Percentiles rank a stretch among this genome's conserved stretches.
Evolutionary conservation across 1,140 invertebrate genomes (phyloP).

Genomic region (Drosophila obscura): DNA sequence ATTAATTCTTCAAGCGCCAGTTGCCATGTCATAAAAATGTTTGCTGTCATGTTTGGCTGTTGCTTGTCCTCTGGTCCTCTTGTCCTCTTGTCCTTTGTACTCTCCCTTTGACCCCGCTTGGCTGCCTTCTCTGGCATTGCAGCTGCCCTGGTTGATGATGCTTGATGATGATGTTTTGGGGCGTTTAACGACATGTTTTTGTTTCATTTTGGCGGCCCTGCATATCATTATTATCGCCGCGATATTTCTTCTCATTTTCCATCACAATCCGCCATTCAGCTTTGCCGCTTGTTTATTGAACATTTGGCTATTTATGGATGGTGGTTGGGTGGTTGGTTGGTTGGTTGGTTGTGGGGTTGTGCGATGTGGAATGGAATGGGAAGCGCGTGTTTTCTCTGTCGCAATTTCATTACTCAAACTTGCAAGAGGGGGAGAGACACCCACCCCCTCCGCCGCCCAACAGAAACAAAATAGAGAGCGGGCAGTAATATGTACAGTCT

Average conservation of each 20-base stretch:
- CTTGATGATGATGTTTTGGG: conserved; percentile 26
- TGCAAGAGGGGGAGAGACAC: conserved; percentile 8
- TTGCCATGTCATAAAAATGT: conserved; percentile 78
- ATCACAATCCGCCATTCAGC: conserved; percentile 35
- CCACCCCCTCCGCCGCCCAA: neutral
- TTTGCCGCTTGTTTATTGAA: conserved; percentile 67
- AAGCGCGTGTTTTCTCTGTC: conserved; percentile 53
- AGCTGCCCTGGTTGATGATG: conserved; percentile 20
- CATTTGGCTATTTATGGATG: conserved; percentile 67
- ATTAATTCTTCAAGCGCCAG: conserved; percentile 81
- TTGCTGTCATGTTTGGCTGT: conserved; percentile 64
- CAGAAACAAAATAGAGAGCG: neutral
- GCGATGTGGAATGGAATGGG: conserved; percentile 23
- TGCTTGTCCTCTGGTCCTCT: conserved; percentile 1
- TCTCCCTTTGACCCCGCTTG: neutral
- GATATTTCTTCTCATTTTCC: conserved; percentile 43
- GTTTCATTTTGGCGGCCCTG: conserved; percentile 48
- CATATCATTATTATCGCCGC: conserved; percentile 71
- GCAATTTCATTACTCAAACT: conserved; percentile 70
- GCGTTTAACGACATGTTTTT: conserved; percentile 73
- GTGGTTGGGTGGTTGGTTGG: no score
- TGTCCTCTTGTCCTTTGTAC: conserved; percentile 20
- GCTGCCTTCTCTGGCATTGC: conserved; percentile 1
- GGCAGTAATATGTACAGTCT: conserved; percentile 26
- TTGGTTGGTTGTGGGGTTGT: no score